Evolutionary conservation across 2,888 invertebrate genomes (phyloP), one percentile per base, ranked within the genome.

Genomic region (Frankliniella fusca): DNA sequence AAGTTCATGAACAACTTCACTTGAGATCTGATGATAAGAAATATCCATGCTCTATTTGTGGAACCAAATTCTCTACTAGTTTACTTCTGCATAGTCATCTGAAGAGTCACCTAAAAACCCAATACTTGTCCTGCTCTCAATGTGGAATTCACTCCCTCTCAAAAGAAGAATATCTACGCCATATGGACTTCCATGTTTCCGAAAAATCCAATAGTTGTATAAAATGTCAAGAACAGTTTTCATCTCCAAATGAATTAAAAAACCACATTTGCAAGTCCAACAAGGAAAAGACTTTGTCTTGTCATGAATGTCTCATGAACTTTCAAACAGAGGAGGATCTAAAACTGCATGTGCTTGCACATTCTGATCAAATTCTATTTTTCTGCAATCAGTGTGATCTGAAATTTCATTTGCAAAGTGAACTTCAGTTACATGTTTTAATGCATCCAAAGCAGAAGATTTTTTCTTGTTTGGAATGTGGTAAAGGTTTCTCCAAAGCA

Each of bases 301-400:
- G 61, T 61, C 61, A 18, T 10, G 61, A 61, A 3, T 61, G 61
- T 15, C n/a, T 61, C 18, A 61, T 20, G 61, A 61, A n/a, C 18
- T 61, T 61, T 61, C 61, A 76, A 76, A 27, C 27, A 27, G 27
- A 27, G 27, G 27, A n/a, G 9, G 70, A 76, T 76, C 27, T 76
- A 27, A 12, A 23, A 10, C 70, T 27, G 27, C 23, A 76, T 76
- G 23, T 76, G 8, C 70, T 76, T 12, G 23, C 70, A 23, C 27
- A 76, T 76, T n/a, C 70, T 27, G 27, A 76, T 12, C 27, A 76
- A 76, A 76, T 76, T 23, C 27, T 76, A 76, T 76, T 76, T 76
- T 76, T 27, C 70, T 76, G 70, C 10, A 76, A 76, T 23, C 70
- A 76, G 12, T 76, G 70, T 76, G 70, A 76, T 76, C 70, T 76